Base-by-base conservation (phyloP, 30 jellyfish, hydroid and myxozoan genomes). In the Catostylus mosaicus region DNA sequence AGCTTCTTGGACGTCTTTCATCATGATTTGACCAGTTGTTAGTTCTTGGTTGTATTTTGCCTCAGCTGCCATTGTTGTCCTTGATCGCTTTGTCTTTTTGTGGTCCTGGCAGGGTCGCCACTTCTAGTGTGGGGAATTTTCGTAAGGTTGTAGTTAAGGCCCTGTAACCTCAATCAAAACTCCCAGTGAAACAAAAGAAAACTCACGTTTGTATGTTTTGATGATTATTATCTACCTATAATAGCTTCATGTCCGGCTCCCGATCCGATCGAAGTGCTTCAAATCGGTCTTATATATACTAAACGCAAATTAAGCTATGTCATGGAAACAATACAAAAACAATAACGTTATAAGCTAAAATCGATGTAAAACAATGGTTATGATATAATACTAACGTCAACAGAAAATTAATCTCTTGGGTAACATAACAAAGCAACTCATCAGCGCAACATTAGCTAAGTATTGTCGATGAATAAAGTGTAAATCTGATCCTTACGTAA, bases 21-120 rank as follows among this genome's bases (percentile, higher is more conserved):
- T 14, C 73, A 35, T 45, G 59, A 65, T 1, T 47, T 79, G 47
- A 56, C 82, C 90, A 61, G 74, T 47, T 47, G 43, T 40, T 27
- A 79, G 72, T 40, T 79, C 90, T 65, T 64, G 70, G 47, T 38
- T 79, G 83, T 79, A 79, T 79, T 79, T 79, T 5, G 46, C 82
- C 82, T 59, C 71, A 23, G 71, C 71, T 59, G 71, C 38, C 71
- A 59, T 59, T 59, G n/a, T 43, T 72, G 84, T 30, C 68, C 84
- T 30, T 6, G 84, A 36, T 72, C 84, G 37, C 84, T 27, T 72
- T 40, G 75, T 9, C 66, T 72, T 19, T 3, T 4, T 10, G n/a
- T n/a, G 2, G 84, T 72, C 68, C 84, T 51, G 63, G 74, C 84
- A 72, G 75, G 75, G 75, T 72, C 68, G 75, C 84, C 66, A 72